Percentiles rank a stretch among this genome's conserved stretches.
Evolutionary conservation across 1,140 invertebrate genomes (phyloP).

Genomic region (Thaumatotibia leucotreta): DNA sequence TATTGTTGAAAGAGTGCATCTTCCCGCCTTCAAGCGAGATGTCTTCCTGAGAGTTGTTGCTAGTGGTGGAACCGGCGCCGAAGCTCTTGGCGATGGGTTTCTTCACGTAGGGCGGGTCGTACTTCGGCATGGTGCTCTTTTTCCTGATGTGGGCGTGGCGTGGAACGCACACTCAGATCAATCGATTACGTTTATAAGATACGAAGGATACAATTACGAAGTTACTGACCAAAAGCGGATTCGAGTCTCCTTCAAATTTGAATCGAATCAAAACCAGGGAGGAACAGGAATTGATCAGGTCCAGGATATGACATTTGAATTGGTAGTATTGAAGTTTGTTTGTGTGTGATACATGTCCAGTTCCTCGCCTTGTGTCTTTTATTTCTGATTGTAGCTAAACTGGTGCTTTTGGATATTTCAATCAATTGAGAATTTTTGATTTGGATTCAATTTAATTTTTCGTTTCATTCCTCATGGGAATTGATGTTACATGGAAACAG

Average conservation of each 20-base stretch:
- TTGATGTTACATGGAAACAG: constrained; percentile 64
- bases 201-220: constrained; percentile 16
- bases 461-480: constrained; percentile 76
- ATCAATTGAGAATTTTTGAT: constrained; percentile 24
- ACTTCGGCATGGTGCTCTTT: constrained; percentile 91
- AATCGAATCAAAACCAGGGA: constrained; percentile 14
- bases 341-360: constrained; percentile 21
- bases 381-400: constrained; percentile 39
- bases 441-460: constrained; percentile 55
- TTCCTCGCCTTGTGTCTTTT: constrained; percentile 26
- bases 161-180: constrained; percentile 75
- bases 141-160: constrained; percentile 80
- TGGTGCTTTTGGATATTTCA: constrained; percentile 72
- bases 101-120: constrained; percentile 90
- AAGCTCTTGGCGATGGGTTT: constrained; percentile 87
- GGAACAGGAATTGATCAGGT: constrained; percentile 4
- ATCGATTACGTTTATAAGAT: constrained; percentile 70
- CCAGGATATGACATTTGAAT: not conserved
- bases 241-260: constrained; percentile 33
- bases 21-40: constrained; percentile 85
- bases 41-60: constrained; percentile 85
- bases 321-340: not conserved
- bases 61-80: constrained; percentile 78
- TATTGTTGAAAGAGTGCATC: constrained; percentile 88
- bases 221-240: constrained; percentile 37